phyloP scores from a whole-genome alignment of 1,140 invertebrate genomes.

The Zaprionus taronus region DNA sequence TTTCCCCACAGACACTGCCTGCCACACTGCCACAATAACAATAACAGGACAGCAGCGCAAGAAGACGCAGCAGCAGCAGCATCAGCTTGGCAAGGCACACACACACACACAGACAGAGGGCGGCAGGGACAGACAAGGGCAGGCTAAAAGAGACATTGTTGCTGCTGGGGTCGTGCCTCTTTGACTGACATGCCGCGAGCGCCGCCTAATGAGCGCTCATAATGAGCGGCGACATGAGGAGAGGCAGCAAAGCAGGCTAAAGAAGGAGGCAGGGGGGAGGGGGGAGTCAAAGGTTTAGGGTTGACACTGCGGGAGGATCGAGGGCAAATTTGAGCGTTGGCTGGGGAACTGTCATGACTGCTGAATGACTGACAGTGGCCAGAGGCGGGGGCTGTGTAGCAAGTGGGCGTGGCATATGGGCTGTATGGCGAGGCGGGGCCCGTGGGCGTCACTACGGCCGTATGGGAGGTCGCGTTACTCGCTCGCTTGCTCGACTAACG shows the following conservation, averaged over 20 bases:
- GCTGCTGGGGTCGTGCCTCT: conserved; percentile 48
- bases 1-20: background rate
- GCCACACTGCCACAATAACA: background rate
- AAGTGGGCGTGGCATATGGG: background rate
- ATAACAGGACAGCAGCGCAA: background rate
- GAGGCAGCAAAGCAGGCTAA: background rate
- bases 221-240: conserved; percentile 65
- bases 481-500: conserved; percentile 45
- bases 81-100: background rate
- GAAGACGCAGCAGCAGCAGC: background rate
- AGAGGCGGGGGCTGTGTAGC: background rate
- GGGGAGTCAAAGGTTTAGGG: conserved; percentile 33
- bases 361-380: conserved; percentile 53
- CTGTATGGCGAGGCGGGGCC: too few relatives aligned
- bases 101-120: background rate
- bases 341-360: conserved; percentile 58
- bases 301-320: background rate
- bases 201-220: conserved; percentile 78
- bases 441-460: background rate
- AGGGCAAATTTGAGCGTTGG: background rate
- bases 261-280: conserved; percentile 9
- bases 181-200: conserved; percentile 73
- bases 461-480: conserved; percentile 9
- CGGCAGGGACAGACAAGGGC: background rate
- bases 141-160: conserved; percentile 31